Evolutionary conservation across 2,797 vertebrate species (phyloP), one percentile per base, ranked within the genome.

Genomic region (Thalassophryne amazonica): DNA sequence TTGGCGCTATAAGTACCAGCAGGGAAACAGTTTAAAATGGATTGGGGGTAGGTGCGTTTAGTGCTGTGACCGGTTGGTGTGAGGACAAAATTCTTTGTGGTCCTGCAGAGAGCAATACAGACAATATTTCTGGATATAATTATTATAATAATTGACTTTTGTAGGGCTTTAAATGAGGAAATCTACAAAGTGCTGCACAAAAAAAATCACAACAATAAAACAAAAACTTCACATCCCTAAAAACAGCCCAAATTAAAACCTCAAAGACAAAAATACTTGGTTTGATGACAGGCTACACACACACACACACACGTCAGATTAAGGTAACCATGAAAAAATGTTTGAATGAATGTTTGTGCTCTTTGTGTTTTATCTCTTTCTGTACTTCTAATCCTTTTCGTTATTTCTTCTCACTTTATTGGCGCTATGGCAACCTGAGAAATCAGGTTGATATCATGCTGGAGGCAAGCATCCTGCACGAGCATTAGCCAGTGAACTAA

Each of bases 1-100:
- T 61, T 63, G 16, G 70, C 72, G 40, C 53, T 64, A 60, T 56
- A 38, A 32, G 38, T 66, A 51, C 39, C 22, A 27, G 31, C 19
- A 10, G 35, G 16, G 36, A 65, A 67, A 38, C 50, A 27, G 60
- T 66, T 69, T n/a, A 78, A 62, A 78, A 50, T 59, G 68, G 63
- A 72, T 73, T 72, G 21, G 47, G 20, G 7, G 55, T 43, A 23
- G 15, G 55, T 63, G 40, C 41, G 51, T 53, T 27, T 51, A 43
- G 54, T 7, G 68, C 76, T 84, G 81, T 81, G 69, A 86, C 80
- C 58, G 39, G 85, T 86, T 83, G 83, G 78, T 84, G 88, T 86
- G 73, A 87, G 85, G 86, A 74, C 73, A 69, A 74, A 76, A 84
- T 80, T 79, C 71, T 84, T 84, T 86, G 76, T 84, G 77, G 50